Conservation (phyloP, 2,888 invertebrate species). For the Caradrina kadenii region DNA sequence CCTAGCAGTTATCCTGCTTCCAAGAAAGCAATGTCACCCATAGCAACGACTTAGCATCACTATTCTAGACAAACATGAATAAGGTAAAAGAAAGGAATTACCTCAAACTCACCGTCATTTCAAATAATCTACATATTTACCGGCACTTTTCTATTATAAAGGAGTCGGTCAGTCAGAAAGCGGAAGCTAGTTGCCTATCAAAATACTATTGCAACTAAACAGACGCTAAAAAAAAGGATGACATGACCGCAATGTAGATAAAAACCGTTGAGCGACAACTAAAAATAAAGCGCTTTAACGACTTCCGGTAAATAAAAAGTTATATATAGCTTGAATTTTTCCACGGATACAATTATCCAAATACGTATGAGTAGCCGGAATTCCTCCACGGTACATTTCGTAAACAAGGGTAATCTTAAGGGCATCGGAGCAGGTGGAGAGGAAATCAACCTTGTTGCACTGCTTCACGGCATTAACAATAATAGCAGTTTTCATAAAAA, state of each 20-base stretch:
- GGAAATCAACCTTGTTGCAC: slow-evolving; percentile 73
- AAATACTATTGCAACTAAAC: neutral
- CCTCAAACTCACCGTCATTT: neutral
- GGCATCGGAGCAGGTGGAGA: slow-evolving; percentile 80
- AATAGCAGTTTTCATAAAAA: slow-evolving; percentile 56
- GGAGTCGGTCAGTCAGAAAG: too few relatives aligned
- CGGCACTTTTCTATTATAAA: too few relatives aligned
- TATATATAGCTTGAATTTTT: slow-evolving; percentile 17
- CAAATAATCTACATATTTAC: too few relatives aligned
- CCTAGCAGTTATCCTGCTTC: too few relatives aligned
- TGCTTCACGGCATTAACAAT: slow-evolving; percentile 64
- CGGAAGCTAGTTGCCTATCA: too few relatives aligned
- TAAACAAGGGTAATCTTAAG: slow-evolving; percentile 80
- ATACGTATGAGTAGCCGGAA: slow-evolving; percentile 69
- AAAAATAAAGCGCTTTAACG: neutral
- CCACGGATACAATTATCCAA: slow-evolving; percentile 71
- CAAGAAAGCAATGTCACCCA: neutral
- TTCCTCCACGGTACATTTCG: slow-evolving; percentile 85
- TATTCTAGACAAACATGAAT: too few relatives aligned
- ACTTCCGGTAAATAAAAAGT: slow-evolving; percentile 9
- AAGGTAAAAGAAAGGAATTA: too few relatives aligned
- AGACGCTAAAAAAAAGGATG: neutral
- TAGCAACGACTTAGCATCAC: neutral
- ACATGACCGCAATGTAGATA: neutral
- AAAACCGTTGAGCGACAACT: neutral